Percentiles rank a stretch among this genome's conserved stretches.
phyloP scores from a whole-genome alignment of 2,888 invertebrate species.

The Neoaliturus tenellus region DNA sequence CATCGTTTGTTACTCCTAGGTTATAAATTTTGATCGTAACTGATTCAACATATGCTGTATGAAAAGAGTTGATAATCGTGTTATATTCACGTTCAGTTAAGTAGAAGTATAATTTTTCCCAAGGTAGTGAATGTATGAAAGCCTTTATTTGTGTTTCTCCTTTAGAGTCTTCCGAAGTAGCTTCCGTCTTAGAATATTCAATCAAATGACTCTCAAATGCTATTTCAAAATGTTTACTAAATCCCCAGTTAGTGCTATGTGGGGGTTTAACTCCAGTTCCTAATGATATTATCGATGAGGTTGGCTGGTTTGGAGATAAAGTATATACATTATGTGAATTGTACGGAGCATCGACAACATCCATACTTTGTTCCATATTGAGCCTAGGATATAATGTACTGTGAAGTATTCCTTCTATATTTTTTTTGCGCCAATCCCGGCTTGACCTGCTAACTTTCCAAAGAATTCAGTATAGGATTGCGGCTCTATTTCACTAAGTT shows the following conservation, averaged over 20 bases:
- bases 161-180: neutral
- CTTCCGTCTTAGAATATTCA: neutral
- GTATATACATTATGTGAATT: neutral
- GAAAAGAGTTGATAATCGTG: neutral
- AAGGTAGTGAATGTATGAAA: neutral
- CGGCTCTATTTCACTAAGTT: no score
- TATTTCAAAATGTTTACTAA: neutral
- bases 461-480: no score
- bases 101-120: neutral
- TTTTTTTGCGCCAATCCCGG: neutral
- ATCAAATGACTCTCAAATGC: neutral
- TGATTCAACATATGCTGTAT: neutral
- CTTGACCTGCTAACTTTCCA: neutral
- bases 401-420: neutral
- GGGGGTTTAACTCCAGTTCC: neutral
- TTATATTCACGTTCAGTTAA: neutral
- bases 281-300: neutral
- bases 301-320: neutral
- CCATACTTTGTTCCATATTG: neutral
- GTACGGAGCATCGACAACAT: neutral
- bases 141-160: neutral
- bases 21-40: neutral
- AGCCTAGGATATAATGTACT: neutral
- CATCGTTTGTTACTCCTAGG: neutral
- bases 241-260: neutral